Percentiles rank a stretch among this genome's conserved stretches.
phyloP scores from a whole-genome alignment of 53 echinoderm and acorn worm species.

The Echinarachnius parma region DNA sequence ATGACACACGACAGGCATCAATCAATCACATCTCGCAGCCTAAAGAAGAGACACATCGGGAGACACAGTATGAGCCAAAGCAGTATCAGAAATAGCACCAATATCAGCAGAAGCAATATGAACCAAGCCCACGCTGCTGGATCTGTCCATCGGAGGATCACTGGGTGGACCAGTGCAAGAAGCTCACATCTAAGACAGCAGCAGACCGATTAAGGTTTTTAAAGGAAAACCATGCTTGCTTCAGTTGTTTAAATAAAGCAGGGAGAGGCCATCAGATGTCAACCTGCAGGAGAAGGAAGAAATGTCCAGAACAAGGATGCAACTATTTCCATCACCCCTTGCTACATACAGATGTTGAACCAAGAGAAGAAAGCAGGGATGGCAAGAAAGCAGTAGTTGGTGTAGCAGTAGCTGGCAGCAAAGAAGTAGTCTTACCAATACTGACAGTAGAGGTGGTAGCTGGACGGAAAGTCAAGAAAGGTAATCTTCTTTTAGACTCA shows the following conservation, averaged over 20 bases:
- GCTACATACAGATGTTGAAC: not conserved
- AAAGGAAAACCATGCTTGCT: conserved; percentile 52
- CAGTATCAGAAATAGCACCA: not conserved
- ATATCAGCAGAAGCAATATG: not conserved
- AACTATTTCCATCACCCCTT: conserved; percentile 16
- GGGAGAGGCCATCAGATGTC: conserved; percentile 48
- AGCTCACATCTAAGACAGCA: conserved; percentile 9
- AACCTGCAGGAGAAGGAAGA: conserved; percentile 38
- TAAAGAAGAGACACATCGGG: no score
- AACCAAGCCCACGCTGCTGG: conserved; percentile 44
- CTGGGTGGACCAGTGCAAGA: conserved; percentile 61
- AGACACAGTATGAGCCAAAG: not conserved
- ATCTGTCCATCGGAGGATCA: conserved; percentile 41
- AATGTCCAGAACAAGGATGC: conserved; percentile 10
- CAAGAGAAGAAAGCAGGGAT: not conserved
- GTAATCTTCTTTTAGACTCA: conserved; percentile 43
- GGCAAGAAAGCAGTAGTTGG: not conserved
- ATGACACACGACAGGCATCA: not conserved
- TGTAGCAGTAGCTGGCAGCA: not conserved
- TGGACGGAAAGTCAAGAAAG: not conserved
- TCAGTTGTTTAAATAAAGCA: conserved; percentile 63
- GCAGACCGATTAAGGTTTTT: conserved; percentile 20
- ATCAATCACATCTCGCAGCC: not conserved
- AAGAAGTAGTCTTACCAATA: conserved; percentile 24
- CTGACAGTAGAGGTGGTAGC: conserved; percentile 8